Base-by-base conservation (phyloP, 2,113 vertebrate genomes). In the Pampusana beccarii region DNA sequence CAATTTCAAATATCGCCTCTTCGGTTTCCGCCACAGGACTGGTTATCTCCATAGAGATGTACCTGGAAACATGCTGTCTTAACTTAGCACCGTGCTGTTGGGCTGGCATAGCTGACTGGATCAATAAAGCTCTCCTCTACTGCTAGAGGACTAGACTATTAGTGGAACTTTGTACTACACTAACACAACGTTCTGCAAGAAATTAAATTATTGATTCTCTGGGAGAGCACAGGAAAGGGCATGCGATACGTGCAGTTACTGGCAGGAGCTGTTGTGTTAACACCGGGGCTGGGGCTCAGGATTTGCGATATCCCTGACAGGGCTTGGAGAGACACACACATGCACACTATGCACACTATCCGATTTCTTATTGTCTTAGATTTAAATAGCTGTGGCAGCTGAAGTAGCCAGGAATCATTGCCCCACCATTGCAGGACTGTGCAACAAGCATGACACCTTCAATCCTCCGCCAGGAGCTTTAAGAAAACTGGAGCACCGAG, bases 171-270 rank as follows among this genome's bases (percentile, higher is more conserved):
- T 87, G 75, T 80, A 73, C 77, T 80, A 57, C 72, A 54, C 38
- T 64, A 90, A 88, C 74, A 90, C 46, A 83, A 72, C 67, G 79
- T 46, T 94, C 71, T 88, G 50, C 58, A 71, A 81, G 92, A 80
- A 91, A 86, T 65, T 80, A 34, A 51, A 33, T 65, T 77, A 92
- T 31, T 77, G 84, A 86, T 71, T 60, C 85, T 82, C 10, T 15
- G 72, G 54, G 15, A 87, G 10, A 78, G 48, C 4, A 33, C 34
- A 78, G 85, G 40, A 64, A 42, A 74, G 64, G 75, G 33, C 5
- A 3, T 4, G 13, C 0, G 0, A 56, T 56, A 40, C 0, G 0
- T 44, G 65, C 86, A 64, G 57, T 13, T 72, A 57, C 53, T 46
- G 54, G 31, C 81, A 92, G 24, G 11, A 58, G 25, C n/a, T 29